A percentile compares a stretch with the other conserved stretches of the same genome.
Conservation (phyloP, 2,113 vertebrate genomes). For the Silurus meridionalis region DNA sequence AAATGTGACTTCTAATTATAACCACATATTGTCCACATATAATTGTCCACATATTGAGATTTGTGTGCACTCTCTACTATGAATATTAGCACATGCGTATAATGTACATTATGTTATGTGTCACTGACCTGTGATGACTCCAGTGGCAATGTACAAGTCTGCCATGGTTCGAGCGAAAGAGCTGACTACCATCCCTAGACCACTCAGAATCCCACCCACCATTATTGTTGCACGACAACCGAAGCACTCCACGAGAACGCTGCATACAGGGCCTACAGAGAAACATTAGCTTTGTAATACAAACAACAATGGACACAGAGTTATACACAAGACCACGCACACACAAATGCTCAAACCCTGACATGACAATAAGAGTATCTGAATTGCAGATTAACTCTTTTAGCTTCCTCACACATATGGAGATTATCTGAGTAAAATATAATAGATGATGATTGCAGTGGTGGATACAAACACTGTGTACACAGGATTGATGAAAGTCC, state of each 20-base stretch:
- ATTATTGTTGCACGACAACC: conserved; percentile 78
- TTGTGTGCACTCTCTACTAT: background rate
- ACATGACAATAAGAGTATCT: conserved; percentile 34
- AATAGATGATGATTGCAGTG: background rate
- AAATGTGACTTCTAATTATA: background rate
- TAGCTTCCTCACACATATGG: conserved; percentile 29
- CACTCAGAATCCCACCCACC: conserved; percentile 78
- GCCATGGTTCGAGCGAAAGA: conserved; percentile 75
- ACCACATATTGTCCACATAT: too few relatives aligned
- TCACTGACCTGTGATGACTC: conserved; percentile 77
- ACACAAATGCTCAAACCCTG: conserved; percentile 4
- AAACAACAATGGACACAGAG: conserved; percentile 31
- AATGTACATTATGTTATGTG: background rate
- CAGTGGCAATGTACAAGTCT: conserved; percentile 78
- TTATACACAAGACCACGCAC: conserved; percentile 12
- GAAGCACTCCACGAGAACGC: conserved; percentile 76
- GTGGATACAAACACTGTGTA: background rate
- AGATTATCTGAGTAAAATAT: conserved; percentile 19
- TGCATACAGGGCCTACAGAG: conserved; percentile 80
- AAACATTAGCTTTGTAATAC: conserved; percentile 32
- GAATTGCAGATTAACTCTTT: conserved; percentile 34
- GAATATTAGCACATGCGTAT: background rate
- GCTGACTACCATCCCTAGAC: conserved; percentile 79
- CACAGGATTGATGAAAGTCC: conserved; percentile 1
- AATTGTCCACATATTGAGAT: background rate